Evolutionary conservation across 2,888 invertebrate genomes (phyloP).

Genomic region (Drosophila fungiperda): DNA sequence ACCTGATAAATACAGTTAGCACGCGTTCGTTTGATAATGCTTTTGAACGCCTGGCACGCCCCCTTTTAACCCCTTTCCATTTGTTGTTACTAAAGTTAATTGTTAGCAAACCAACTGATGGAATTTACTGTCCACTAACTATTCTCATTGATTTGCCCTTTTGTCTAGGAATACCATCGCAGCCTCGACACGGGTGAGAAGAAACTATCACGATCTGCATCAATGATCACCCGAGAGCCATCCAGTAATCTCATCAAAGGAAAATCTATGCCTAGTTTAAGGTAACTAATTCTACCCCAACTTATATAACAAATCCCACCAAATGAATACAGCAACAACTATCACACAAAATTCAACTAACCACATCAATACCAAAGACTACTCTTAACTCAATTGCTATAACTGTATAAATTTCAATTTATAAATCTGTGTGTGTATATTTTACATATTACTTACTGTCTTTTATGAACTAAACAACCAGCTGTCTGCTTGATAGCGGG

Average conservation of each 20-base stretch:
- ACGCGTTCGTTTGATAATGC: conserved; percentile 43
- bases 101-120: conserved; percentile 9
- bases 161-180: conserved; percentile 90
- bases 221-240: conserved; percentile 88
- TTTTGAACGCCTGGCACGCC: conserved; percentile 21
- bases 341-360: conserved; percentile 34
- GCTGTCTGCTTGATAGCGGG: conserved; percentile 86
- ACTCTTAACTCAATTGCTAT: conserved; percentile 27
- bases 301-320: neutral
- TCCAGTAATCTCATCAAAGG: conserved; percentile 94
- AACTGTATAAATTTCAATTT: conserved; percentile 22
- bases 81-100: conserved; percentile 35
- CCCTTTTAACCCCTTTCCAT: conserved; percentile 22
- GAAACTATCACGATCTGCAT: conserved; percentile 90
- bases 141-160: neutral
- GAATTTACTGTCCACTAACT: neutral
- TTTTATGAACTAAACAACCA: conserved; percentile 76
- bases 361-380: conserved; percentile 26
- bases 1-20: conserved; percentile 21
- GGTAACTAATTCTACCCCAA: conserved; percentile 86
- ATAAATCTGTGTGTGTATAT: conserved; percentile 35
- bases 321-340: conserved; percentile 23
- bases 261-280: conserved; percentile 98
- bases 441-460: conserved; percentile 50
- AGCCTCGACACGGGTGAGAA: conserved; percentile 93